Evolutionary conservation across 2,113 vertebrate genomes (phyloP), one percentile per base, ranked within the genome.

Genomic region (Pterophyllum scalare): DNA sequence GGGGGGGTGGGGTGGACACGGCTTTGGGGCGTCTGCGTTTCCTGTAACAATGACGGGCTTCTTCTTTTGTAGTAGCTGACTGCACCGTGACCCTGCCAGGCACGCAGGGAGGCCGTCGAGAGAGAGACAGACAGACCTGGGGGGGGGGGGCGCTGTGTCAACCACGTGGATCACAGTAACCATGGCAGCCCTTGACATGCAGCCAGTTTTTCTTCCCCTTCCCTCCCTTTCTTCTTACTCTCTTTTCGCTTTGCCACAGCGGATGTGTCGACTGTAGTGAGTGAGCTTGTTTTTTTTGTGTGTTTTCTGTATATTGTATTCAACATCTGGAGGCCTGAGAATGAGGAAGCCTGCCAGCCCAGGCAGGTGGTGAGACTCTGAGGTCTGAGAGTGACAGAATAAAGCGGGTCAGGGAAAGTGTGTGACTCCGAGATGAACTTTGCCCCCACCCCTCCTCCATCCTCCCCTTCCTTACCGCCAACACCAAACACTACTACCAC

Each of bases 111-210:
- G 88, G 84, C 83, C 74, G 24, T 57, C 7, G 49, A 72, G 60
- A 79, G 60, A 79, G 79, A 60, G 40, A 49, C 58, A 59, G 80
- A 61, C 56, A 82, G 78, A 81, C 56, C 67, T 86, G 26, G 26
- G 28, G 58, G 70, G 80, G 81, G 86, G 84, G 57, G 87, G 87
- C 78, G 59, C 57, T 75, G 82, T 61, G 74, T 91, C 91, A 92
- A 90, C 86, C 95, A 95, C 92, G 93, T 95, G 94, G 91, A 94
- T 93, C 82, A 35, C 81, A 31, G 94, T 95, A 93, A 91, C 95
- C 94, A 95, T 94, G 94, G 94, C 90, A 95, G 83, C 94, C 76
- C 79, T 54, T 49, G 60, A 87, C 91, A 94, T 90, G 87, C 88
- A 83, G 87, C 79, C 77, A 86, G 87, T 43, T 75, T 76, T 79